phyloP scores from a whole-genome alignment of 2,797 vertebrate species.

The Falco peregrinus region DNA sequence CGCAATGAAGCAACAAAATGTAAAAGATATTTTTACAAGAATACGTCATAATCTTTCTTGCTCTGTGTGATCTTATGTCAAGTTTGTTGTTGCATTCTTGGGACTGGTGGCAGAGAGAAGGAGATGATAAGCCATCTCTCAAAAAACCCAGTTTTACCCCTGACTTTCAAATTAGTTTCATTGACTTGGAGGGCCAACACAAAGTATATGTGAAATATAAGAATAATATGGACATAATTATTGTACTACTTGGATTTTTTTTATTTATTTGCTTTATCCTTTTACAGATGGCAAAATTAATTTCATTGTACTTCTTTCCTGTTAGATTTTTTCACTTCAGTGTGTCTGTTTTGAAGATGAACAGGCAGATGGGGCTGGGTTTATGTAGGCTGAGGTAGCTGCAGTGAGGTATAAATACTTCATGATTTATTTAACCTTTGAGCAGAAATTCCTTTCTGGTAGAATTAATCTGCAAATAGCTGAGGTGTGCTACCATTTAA shows the following conservation, averaged over 20 bases:
- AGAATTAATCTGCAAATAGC: slow-evolving; percentile 42
- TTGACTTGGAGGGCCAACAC: background rate
- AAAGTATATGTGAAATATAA: background rate
- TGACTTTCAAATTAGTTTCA: background rate
- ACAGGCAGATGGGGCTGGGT: background rate
- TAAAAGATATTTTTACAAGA: background rate
- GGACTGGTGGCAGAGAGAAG: background rate
- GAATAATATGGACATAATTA: background rate
- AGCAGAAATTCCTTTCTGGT: slow-evolving; percentile 23
- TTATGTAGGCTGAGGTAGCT: background rate
- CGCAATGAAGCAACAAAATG: background rate
- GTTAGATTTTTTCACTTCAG: background rate
- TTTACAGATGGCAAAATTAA: slow-evolving; percentile 14
- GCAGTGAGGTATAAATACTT: slow-evolving; percentile 11
- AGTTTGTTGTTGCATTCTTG: background rate
- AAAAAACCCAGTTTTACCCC: background rate
- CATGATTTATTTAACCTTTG: slow-evolving; percentile 52
- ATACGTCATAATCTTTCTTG: background rate
- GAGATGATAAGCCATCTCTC: background rate
- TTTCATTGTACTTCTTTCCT: background rate
- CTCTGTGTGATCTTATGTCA: background rate
- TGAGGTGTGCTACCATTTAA: slow-evolving; percentile 16
- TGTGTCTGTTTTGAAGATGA: background rate
- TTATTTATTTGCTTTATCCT: background rate
- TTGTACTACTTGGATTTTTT: background rate